A percentile compares a stretch with the other conserved stretches of the same genome.
phyloP scores from a whole-genome alignment of 1,140 invertebrate species.

The Drosophila santomea region DNA sequence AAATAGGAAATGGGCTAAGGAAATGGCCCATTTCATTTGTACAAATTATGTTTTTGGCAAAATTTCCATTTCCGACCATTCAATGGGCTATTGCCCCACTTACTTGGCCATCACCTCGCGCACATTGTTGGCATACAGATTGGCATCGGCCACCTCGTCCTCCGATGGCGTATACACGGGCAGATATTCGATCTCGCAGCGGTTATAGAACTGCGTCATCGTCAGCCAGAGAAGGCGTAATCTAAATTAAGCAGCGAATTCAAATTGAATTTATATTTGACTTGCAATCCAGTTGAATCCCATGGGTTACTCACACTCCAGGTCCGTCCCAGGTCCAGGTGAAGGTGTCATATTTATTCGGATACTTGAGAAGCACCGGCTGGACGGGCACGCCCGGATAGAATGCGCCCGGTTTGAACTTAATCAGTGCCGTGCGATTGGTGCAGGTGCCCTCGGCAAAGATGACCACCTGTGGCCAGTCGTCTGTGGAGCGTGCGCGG shows the following conservation, averaged over 20 bases:
- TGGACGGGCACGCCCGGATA: conserved; percentile 97
- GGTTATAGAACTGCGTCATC: conserved; percentile 94
- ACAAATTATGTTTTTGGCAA: neutral
- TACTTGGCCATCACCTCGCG: conserved; percentile 96
- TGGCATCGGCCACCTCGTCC: conserved; percentile 94
- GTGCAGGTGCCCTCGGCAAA: conserved; percentile 98
- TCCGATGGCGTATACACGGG: conserved; percentile 95
- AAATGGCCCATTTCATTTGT: conserved; percentile 1
- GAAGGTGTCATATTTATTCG: conserved; percentile 95
- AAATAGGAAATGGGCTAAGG: neutral
- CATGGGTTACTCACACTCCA: conserved; percentile 91
- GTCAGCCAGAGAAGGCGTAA: conserved; percentile 93
- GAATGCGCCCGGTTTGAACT: conserved; percentile 97
- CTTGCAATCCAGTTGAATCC: neutral
- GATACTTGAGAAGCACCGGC: conserved; percentile 96
- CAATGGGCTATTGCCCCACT: conserved; percentile 80
- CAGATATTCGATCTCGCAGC: conserved; percentile 97
- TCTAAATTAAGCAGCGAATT: conserved; percentile 12
- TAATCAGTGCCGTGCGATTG: conserved; percentile 96
- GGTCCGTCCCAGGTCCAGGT: conserved; percentile 99
- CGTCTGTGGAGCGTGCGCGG: conserved; percentile 91
- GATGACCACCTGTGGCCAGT: conserved; percentile 98
- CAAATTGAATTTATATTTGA: neutral
- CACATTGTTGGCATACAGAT: conserved; percentile 96
- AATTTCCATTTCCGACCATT: conserved; percentile 3